Percentiles rank a stretch among this genome's conserved stretches.
Conservation (phyloP, 2,888 invertebrate genomes). For the Ectemnius lituratus region DNA sequence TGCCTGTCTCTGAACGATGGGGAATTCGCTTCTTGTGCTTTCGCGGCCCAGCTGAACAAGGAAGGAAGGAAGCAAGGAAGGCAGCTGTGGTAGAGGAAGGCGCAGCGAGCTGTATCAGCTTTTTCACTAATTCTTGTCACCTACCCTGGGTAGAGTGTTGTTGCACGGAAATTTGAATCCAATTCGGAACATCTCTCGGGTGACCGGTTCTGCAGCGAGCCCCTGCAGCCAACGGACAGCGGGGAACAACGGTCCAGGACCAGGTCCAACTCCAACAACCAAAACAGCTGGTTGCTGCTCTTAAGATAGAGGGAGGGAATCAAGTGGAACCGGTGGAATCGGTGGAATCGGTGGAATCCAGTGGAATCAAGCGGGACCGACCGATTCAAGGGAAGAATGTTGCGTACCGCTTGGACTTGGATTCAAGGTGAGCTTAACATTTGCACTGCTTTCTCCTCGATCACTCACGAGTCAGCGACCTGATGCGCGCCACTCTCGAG, state of each 20-base stretch:
- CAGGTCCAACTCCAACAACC: slow-evolving; percentile 63
- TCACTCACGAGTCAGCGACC: neutral
- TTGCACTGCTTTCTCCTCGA: neutral
- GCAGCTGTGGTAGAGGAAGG: too few relatives aligned
- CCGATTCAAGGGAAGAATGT: slow-evolving; percentile 53
- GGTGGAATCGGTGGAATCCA: slow-evolving; percentile 29
- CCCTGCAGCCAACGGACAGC: slow-evolving; percentile 65
- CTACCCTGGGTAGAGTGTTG: slow-evolving; percentile 72
- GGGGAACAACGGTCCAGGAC: slow-evolving; percentile 38
- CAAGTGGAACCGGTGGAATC: slow-evolving; percentile 49
- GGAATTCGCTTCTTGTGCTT: too few relatives aligned
- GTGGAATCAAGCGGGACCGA: too few relatives aligned
- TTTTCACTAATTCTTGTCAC: slow-evolving; percentile 57
- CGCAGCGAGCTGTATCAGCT: too few relatives aligned
- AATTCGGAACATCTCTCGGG: slow-evolving; percentile 76
- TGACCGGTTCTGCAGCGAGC: slow-evolving; percentile 66
- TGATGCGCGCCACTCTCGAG: neutral
- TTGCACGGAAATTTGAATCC: slow-evolving; percentile 77
- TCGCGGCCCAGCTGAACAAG: too few relatives aligned
- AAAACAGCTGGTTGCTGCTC: slow-evolving; percentile 70
- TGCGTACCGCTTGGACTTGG: slow-evolving; percentile 64
- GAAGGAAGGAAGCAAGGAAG: too few relatives aligned
- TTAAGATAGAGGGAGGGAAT: too few relatives aligned
- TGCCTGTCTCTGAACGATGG: too few relatives aligned
- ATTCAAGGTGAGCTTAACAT: slow-evolving; percentile 59